Evolutionary conservation across 2,113 vertebrate genomes (phyloP).

Genomic region (Mesoclemmys tuberculata): DNA sequence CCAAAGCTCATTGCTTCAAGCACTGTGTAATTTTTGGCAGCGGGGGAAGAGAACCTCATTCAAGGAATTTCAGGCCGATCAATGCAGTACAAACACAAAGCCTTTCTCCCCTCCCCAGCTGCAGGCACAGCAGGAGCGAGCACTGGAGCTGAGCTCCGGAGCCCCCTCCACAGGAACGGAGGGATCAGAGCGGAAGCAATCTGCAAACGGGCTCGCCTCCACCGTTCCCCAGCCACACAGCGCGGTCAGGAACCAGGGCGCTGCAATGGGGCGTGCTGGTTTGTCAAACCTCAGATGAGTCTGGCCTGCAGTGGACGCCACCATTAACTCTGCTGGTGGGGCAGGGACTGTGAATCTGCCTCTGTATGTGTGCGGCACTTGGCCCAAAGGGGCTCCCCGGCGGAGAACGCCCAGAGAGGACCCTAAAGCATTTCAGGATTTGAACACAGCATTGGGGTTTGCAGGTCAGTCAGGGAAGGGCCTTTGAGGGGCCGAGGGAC

Average conservation of each 20-base stretch:
- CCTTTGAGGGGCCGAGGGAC: neutral
- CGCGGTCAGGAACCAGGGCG: neutral
- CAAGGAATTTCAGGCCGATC: slow-evolving; percentile 70
- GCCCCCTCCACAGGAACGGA: slow-evolving; percentile 20
- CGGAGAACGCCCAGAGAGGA: neutral
- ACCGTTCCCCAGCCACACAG: neutral
- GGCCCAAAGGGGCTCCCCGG: neutral
- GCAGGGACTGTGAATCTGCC: neutral
- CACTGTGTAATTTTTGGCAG: slow-evolving; percentile 66
- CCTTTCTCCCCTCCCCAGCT: fast-evolving
- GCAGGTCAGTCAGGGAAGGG: neutral
- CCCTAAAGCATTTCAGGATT: neutral
- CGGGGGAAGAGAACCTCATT: slow-evolving; percentile 65
- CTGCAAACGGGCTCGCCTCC: neutral
- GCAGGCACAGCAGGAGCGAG: neutral
- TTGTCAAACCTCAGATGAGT: slow-evolving; percentile 6
- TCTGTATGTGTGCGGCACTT: neutral
- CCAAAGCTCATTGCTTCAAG: slow-evolving; percentile 47
- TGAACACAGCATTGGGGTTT: neutral
- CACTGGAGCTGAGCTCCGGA: fast-evolving
- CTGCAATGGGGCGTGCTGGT: neutral
- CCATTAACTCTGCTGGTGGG: neutral
- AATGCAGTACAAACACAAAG: neutral
- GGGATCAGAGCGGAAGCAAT: slow-evolving; percentile 56
- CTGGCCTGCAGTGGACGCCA: slow-evolving; percentile 29